These are phyloP conservation scores for honey bee (Apis mellifera) DNA, from an alignment of 1,140 invertebrate species.

Conservation along the genomic window Amel_HAv3.1 CM009934.2:3844001-3844500, in stretches of 20 bases:
- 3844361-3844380: slow-evolving; percentile 5
- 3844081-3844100: slow-evolving; percentile 48
- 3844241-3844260: slow-evolving; percentile 33
- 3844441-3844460: not conserved
- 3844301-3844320: not conserved
- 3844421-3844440: not conserved
- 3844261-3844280: slow-evolving; percentile 27
- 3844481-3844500: no score
- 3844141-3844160: no score
- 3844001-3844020: no score
- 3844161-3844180: slow-evolving; percentile 15
- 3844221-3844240: not conserved
- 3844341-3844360: slow-evolving; percentile 53
- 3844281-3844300: slow-evolving; percentile 24
- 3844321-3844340: not conserved
- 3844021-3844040: not conserved
- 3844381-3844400: not conserved
- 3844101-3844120: not conserved
- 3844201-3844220: slow-evolving; percentile 31
- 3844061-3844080: not conserved
- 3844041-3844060: slow-evolving; percentile 13
- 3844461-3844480: no score
- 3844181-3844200: slow-evolving; percentile 28
- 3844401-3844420: not conserved
- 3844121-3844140: no score